phyloP scores from a whole-genome alignment of 2,888 invertebrate genomes.

The Heliconius hortense region DNA sequence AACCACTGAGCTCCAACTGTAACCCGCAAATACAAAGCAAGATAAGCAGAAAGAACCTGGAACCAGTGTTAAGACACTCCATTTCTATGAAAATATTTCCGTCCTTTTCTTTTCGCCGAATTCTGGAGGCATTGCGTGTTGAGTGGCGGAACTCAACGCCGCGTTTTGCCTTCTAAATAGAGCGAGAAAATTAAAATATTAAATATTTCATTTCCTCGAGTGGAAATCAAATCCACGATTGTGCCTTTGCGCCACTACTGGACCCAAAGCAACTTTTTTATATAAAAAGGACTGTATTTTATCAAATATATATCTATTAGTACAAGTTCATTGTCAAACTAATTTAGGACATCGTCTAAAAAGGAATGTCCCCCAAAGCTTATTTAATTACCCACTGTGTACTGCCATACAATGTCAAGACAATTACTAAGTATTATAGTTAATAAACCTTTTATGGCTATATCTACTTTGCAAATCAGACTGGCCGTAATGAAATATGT shows the following conservation, averaged over 20 bases:
- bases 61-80: background rate
- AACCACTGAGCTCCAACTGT: no score
- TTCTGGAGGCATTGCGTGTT: no score
- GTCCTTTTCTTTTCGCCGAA: no score
- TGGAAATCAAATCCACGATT: no score
- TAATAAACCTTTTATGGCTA: constrained; percentile 9
- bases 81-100: no score
- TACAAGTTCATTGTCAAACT: constrained; percentile 12
- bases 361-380: constrained; percentile 21
- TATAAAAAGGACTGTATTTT: background rate
- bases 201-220: no score
- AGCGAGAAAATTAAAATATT: no score
- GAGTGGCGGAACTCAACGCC: no score
- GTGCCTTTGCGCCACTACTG: background rate
- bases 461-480: constrained; percentile 6
- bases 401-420: constrained; percentile 6
- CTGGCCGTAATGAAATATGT: background rate
- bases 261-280: background rate
- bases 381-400: constrained; percentile 14
- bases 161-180: no score
- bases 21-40: background rate
- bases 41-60: background rate
- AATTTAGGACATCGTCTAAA: constrained; percentile 19
- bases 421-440: constrained; percentile 15
- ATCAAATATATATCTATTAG: background rate